Evolutionary conservation across 2,113 vertebrate genomes (phyloP).

Genomic region (Henicopernis longicauda): DNA sequence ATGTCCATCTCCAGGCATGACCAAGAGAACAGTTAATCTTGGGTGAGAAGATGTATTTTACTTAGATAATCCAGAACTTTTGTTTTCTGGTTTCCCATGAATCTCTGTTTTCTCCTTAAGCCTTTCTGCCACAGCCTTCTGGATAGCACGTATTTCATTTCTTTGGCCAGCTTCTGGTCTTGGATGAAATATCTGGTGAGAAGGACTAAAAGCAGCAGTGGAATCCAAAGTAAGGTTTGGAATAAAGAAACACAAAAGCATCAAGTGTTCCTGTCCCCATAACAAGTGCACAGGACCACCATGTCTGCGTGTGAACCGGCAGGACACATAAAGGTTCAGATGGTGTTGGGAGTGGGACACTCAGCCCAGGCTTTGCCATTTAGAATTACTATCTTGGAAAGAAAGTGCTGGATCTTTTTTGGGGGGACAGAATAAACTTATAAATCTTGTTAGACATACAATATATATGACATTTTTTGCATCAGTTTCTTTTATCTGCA

Average conservation of each 20-base stretch:
- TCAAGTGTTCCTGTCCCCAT: not conserved
- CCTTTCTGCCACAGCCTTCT: not conserved
- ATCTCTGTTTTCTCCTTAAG: not conserved
- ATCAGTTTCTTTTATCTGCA: not conserved
- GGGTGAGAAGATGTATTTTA: not conserved
- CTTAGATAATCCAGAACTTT: not conserved
- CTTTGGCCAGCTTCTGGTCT: not conserved
- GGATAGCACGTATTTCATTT: not conserved
- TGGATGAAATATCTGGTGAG: not conserved
- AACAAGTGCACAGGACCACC: not conserved
- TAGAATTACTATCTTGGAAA: not conserved
- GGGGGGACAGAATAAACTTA: not conserved
- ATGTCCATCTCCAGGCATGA: not conserved
- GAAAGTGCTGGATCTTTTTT: not conserved
- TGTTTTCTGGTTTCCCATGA: not conserved
- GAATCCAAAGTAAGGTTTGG: not conserved
- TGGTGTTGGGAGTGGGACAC: not conserved
- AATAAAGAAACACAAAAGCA: not conserved
- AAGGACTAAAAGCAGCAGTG: not conserved
- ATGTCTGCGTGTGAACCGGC: rapidly evolving
- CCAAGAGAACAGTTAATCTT: not conserved
- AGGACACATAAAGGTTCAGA: not conserved
- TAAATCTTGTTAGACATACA: not conserved
- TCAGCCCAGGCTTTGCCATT: not conserved
- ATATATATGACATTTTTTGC: not conserved